Base-by-base conservation (phyloP, 1,140 invertebrate genomes). In the Hesperophylax magnus region DNA sequence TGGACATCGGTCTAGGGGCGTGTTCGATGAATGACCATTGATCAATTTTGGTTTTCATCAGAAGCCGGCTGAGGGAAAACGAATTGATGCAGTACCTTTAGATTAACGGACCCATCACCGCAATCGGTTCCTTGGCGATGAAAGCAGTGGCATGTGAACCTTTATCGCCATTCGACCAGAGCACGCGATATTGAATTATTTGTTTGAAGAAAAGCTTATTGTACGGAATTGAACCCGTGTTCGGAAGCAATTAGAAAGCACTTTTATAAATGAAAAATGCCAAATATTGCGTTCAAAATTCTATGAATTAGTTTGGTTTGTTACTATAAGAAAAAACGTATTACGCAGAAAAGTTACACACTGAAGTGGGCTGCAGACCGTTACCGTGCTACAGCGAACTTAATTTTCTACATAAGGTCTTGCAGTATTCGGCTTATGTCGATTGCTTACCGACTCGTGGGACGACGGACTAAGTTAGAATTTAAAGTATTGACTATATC, bases 141-240 rank as follows among this genome's bases (percentile, higher is more conserved):
- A 24, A 39, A 47, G 34, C 67, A 18, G 15, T 20, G 34, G 17
- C 39, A 11, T 20, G 34, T 8, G 67, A 24, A 24, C 39, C 3
- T 65, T 69, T 71, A 71, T 20, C 39, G 39, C n/a, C 67, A 47
- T 53, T 15, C n/a, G 39, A 24, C 18, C 39, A 20, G 31, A 52
- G 15, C 67, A 71, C 67, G 67, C 67, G 67, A 71, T 20, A 52
- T 24, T 20, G 39, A 71, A 22, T 47, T 71, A 71, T 71, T 22
- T 20, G n/a, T 53, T 20, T 18, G 24, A 65, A 69, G 65, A 65
- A 17, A 11, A 65, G 61, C 20, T 18, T 58, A 18, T 18, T 18
- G 56, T 22, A 18, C 18, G 18, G 9, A 47, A 47, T 47, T 47
- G 39, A 47, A 47, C 39, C 39, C 56, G 56, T 58, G 56, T 18